Evolutionary conservation across 2,888 invertebrate species (phyloP).

Genomic region (Syritta pipiens): DNA sequence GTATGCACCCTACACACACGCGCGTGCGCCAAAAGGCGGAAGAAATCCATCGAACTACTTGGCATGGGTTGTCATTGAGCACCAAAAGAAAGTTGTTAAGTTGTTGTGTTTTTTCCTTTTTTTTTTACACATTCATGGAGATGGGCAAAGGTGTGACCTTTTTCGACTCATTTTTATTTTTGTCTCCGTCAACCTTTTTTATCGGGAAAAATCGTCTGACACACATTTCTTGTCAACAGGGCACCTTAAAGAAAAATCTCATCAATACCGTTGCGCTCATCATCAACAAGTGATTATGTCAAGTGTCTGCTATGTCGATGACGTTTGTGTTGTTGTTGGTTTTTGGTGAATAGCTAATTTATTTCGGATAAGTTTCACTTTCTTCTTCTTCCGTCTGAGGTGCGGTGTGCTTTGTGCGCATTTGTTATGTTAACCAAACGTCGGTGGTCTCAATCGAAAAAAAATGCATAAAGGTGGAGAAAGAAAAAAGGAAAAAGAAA

Average conservation of each 20-base stretch:
- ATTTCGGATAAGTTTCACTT: slow-evolving; percentile 49
- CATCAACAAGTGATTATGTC: slow-evolving; percentile 12
- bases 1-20: slow-evolving; percentile 22
- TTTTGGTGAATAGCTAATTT: slow-evolving; percentile 31
- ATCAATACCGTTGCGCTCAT: not conserved
- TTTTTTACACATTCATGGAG: slow-evolving; percentile 18
- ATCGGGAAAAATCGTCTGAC: slow-evolving; percentile 26
- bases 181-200: not conserved
- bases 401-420: not conserved
- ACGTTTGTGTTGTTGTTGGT: not conserved
- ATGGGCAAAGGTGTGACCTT: slow-evolving; percentile 40
- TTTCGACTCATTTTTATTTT: slow-evolving; percentile 2
- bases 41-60: too few relatives aligned
- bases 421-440: slow-evolving; percentile 5
- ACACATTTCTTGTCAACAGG: slow-evolving; percentile 1
- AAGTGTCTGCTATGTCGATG: not conserved
- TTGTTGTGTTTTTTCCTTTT: slow-evolving; percentile 23
- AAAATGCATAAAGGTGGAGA: slow-evolving; percentile 18
- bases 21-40: slow-evolving; percentile 22
- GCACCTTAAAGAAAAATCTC: not conserved
- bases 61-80: slow-evolving; percentile 28
- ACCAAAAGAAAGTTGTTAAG: slow-evolving; percentile 66
- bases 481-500: slow-evolving; percentile 8
- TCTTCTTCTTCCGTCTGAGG: slow-evolving; percentile 25
- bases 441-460: slow-evolving; percentile 6